These are phyloP conservation scores for Battus philenor DNA, from an alignment of 1,140 invertebrate genomes.

Conservation along the genomic window DNA sequence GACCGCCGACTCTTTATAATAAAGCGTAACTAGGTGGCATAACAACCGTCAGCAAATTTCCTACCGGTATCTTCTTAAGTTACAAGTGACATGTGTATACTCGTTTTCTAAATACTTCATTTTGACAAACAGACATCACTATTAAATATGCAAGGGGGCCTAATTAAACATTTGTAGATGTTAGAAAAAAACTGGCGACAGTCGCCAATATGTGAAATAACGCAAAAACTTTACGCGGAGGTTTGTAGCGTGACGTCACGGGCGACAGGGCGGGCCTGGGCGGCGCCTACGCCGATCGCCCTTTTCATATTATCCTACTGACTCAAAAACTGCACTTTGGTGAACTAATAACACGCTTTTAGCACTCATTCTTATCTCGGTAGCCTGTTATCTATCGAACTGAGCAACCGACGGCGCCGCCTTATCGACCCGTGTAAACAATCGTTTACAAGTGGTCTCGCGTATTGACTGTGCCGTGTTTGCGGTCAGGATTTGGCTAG, in stretches of 20 bases:
- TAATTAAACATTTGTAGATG: constrained; percentile 56
- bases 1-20: constrained; percentile 36
- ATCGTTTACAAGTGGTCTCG: constrained; percentile 58
- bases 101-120: background rate
- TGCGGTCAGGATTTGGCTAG: constrained; percentile 58
- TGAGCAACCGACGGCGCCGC: constrained; percentile 61
- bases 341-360: constrained; percentile 61
- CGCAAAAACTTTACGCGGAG: constrained; percentile 60
- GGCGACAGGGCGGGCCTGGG: constrained; percentile 65
- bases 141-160: constrained; percentile 48
- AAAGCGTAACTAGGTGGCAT: constrained; percentile 71
- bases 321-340: constrained; percentile 49
- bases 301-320: constrained; percentile 36
- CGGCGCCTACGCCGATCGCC: constrained; percentile 50
- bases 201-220: constrained; percentile 67
- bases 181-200: constrained; percentile 64
- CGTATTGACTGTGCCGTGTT: constrained; percentile 50
- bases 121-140: constrained; percentile 42
- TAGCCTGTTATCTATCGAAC: constrained; percentile 46
- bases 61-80: background rate
- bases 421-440: constrained; percentile 66
- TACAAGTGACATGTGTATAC: background rate
- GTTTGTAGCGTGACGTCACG: constrained; percentile 61
- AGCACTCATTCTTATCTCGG: constrained; percentile 48
- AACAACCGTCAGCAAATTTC: constrained; percentile 15